Base-by-base conservation (phyloP, 2,113 vertebrate genomes). In the Tyrannus savana region DNA sequence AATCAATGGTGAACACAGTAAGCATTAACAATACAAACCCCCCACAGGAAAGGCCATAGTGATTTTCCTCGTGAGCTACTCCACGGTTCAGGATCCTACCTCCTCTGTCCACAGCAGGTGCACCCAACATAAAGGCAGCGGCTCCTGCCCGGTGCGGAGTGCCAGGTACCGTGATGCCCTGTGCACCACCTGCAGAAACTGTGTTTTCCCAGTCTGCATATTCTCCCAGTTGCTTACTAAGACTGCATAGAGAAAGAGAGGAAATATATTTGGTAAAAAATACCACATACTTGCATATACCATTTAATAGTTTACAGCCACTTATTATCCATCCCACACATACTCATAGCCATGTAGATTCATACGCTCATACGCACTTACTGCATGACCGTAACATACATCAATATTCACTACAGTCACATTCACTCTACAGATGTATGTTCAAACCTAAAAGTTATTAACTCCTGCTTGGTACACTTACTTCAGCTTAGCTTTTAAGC, bases 71-170 rank as follows among this genome's bases (percentile, higher is more conserved):
- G 0, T 7, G 16, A 87, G 31, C 31, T 49, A 3, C 28, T 52
- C 35, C 24, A 49, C 1, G 10, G 33, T 46, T 52, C 89, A 81
- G 31, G 24, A 59, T 44, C 90, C 68, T 97, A 99, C 99, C 98
- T 89, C 98, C 98, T 98, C 98, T 98, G 90, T 99, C 98, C 81
- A 96, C 85, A 84, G 98, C 98, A 90, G 99, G 98, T 59, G 98
- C 98, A 90, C 98, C 98, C 56, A 98, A 60, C 1, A 89, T 96
- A 82, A 98, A 98, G 90, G 96, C 96, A 68, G 95, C 88, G 96
- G 97, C 97, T 58, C 89, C 68, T 14, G 75, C 88, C 39, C 67
- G 83, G n/a, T 73, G 92, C 17, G 97, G 97, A 90, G 96, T 97
- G 28, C 85, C 90, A 50, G 94, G 49, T 24, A 83, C 14, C 2